Base-by-base conservation (phyloP, 1,140 invertebrate species). In the Trachymyrmex cornetzi region DNA sequence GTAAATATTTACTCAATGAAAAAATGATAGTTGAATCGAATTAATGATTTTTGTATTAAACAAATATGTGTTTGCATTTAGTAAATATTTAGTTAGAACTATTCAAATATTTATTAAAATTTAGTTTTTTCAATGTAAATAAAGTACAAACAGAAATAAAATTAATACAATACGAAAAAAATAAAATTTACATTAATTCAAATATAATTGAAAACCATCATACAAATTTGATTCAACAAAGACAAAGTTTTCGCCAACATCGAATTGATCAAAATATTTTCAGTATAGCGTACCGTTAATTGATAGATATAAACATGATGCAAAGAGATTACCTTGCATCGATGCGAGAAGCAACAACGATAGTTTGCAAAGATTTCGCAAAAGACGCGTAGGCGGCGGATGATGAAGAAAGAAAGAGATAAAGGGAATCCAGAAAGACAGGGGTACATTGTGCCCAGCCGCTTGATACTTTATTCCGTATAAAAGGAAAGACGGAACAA, bases 391-490 rank as follows among this genome's bases (percentile, higher is more conserved):
- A 38, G 64, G 72, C 12, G 50, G 53, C 50, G 48, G 34, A 85
- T 64, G 82, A 77, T 59, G 48, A 44, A 66, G 88, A 91, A 90
- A 92, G 89, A 87, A 88, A 92, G 89, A 93, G 93, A 93, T 92
- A 91, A 91, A 91, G 90, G 72, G 86, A 91, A 86, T 87, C 90
- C 67, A 91, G 89, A 91, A 91, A 91, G 90, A 91, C 90, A 91
- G 93, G 92, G 92, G 93, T 92, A 94, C 93, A 95, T 94, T 94
- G 94, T 94, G 94, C 93, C 90, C 89, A 91, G 92, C 92, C 91
- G 93, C 93, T 94, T 93, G 94, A 95, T 95, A 95, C 94, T 95
- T 94, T 94, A 94, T 94, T 95, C 94, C 91, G 92, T 94, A 94
- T 94, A 95, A 94, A 91, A 94, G 93, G 93, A 94, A 94, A 92